phyloP scores from a whole-genome alignment of 2,113 vertebrate species.

The Etheostoma cragini region DNA sequence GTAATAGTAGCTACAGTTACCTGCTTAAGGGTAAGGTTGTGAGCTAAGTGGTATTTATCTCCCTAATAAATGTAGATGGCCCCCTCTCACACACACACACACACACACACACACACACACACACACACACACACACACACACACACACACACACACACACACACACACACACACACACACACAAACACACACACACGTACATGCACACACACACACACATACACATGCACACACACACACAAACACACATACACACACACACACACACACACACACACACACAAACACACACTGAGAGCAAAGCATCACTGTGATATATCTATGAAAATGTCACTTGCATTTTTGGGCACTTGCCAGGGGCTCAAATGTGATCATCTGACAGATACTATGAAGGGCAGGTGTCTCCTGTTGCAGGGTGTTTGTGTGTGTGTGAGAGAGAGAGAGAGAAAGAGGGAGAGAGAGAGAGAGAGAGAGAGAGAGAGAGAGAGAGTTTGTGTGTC shows the following conservation, averaged over 20 bases:
- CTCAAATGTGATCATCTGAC: conserved; percentile 69
- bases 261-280: conserved; percentile 13
- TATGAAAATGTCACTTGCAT: conserved; percentile 62
- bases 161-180: conserved; percentile 3
- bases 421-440: conserved; percentile 6
- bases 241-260: conserved; percentile 2
- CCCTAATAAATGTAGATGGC: conserved; percentile 4
- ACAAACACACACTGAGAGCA: conserved; percentile 21
- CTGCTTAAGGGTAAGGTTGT: not conserved
- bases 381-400: conserved; percentile 68
- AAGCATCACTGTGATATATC: conserved; percentile 19
- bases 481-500: not conserved
- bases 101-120: too few relatives aligned
- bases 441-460: not conserved
- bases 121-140: not conserved
- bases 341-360: conserved; percentile 65
- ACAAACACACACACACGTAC: not conserved
- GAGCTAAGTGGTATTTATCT: not conserved
- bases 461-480: not conserved
- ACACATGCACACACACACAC: not conserved
- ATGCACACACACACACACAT: not conserved
- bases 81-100: too few relatives aligned
- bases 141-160: conserved; percentile 3
- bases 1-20: not conserved
- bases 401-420: conserved; percentile 67